Evolutionary conservation across 2,113 vertebrate genomes (phyloP), one percentile per base, ranked within the genome.

Genomic region (Leuciscus idus): DNA sequence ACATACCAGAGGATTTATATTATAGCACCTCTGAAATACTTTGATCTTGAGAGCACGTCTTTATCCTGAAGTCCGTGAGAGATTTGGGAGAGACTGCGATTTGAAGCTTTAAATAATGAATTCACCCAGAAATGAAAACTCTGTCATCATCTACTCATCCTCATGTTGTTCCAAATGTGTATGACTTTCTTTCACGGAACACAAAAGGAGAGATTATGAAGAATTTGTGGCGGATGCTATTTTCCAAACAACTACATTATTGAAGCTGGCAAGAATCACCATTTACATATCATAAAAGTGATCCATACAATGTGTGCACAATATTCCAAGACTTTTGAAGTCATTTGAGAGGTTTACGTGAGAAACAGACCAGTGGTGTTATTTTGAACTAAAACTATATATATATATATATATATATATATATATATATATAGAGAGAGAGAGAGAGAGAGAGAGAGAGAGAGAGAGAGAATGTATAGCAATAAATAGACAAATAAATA

Each of bases 31-130:
- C 17, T 17, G 21, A 81, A 70, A 86, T 68, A 62, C 30, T 73
- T 86, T 74, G 52, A 86, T 86, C 52, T n/a, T 7, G 7, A 48
- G 8, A 30, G 59, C 43, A 30, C 1, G 28, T n/a, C 62, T 23
- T 83, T 33, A 74, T 79, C 1, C 23, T n/a, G 84, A 91, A 91
- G 90, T 89, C 50, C 77, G 77, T 68, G 64, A 43, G 7, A 43
- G 39, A 43, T 43, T 33, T 33, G 90, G 89, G 90, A 91, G 91
- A 91, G 90, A 86, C 90, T 90, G 79, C 86, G 79, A 80, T 89
- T 88, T 36, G 83, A 85, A 68, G 85, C 91, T 87, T 26, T 46
- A 52, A 39, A 55, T 9, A 4, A 55, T 78, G 21, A 19, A 13
- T 61, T 43, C 33, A 46, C 9, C 15, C 23, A 26, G 39, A 11